These are phyloP conservation scores for Eutrigla gurnardus DNA, from an alignment of 2,797 vertebrate species.

Conservation along the genomic window DNA sequence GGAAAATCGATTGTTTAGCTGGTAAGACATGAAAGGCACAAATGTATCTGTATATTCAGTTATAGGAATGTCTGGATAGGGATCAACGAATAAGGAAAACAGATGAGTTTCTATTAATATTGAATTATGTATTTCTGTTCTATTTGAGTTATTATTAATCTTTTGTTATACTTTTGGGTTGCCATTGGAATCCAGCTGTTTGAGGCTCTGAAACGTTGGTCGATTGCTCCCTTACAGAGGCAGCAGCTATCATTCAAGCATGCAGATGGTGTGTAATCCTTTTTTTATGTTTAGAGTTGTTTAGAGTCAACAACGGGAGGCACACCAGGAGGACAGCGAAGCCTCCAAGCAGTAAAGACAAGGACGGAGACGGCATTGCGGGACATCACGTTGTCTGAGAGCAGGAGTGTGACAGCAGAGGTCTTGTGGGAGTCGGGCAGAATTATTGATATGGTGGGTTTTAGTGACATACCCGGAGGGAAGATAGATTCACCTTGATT, in stretches of 20 bases:
- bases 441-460: slow-evolving; percentile 40
- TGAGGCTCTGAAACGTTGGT: background rate
- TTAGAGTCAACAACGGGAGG: background rate
- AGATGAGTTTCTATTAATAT: background rate
- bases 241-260: background rate
- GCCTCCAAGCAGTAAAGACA: slow-evolving; percentile 10
- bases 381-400: slow-evolving; percentile 19
- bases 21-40: too few relatives aligned
- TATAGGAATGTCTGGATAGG: background rate
- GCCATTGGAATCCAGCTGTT: background rate
- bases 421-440: slow-evolving; percentile 17
- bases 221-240: too few relatives aligned
- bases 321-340: background rate
- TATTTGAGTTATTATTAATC: background rate
- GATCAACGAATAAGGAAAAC: background rate
- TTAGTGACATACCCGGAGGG: slow-evolving; percentile 10
- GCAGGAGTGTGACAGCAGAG: slow-evolving; percentile 27
- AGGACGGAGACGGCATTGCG: slow-evolving; percentile 32
- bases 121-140: background rate
- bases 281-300: background rate
- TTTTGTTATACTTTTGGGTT: background rate
- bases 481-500: slow-evolving; percentile 39
- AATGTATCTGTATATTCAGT: too few relatives aligned
- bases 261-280: background rate
- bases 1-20: too few relatives aligned